Conservation (phyloP, 2,797 vertebrate genomes). For the Sebastes melanostomus region DNA sequence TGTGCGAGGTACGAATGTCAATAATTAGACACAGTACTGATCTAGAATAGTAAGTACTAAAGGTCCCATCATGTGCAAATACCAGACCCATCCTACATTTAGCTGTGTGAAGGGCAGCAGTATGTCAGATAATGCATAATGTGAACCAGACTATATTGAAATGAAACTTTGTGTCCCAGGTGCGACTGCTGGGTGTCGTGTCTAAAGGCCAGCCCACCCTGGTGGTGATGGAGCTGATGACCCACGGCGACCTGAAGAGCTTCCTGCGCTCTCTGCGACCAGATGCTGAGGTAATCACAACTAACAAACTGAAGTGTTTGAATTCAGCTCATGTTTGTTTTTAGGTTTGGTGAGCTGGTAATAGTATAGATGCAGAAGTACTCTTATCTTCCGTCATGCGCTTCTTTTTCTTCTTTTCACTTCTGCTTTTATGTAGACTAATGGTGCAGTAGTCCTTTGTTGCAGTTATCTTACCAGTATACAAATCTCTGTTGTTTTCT, state of each 20-base stretch:
- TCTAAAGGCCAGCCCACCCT: conserved; percentile 96
- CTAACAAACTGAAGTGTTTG: background rate
- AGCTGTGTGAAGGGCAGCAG: conserved; percentile 5
- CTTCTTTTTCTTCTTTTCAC: conserved; percentile 17
- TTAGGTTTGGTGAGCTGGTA: background rate
- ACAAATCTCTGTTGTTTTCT: background rate
- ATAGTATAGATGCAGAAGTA: background rate
- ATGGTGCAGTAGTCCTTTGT: background rate
- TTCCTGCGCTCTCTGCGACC: conserved; percentile 92
- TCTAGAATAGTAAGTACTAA: background rate
- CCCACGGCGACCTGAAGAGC: conserved; percentile 94
- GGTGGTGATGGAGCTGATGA: conserved; percentile 98
- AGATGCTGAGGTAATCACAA: conserved; percentile 87
- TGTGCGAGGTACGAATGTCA: background rate
- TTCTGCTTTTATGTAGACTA: conserved; percentile 25
- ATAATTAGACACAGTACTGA: background rate
- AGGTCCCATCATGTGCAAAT: background rate
- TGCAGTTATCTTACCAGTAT: background rate
- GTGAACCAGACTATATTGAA: background rate
- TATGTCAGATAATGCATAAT: background rate
- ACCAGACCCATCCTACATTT: background rate
- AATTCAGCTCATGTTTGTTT: background rate
- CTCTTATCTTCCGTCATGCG: background rate
- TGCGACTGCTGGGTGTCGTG: conserved; percentile 94
- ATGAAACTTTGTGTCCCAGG: conserved; percentile 73